Base-by-base conservation (phyloP, 2,797 vertebrate genomes). In the Cyclura pinguis region DNA sequence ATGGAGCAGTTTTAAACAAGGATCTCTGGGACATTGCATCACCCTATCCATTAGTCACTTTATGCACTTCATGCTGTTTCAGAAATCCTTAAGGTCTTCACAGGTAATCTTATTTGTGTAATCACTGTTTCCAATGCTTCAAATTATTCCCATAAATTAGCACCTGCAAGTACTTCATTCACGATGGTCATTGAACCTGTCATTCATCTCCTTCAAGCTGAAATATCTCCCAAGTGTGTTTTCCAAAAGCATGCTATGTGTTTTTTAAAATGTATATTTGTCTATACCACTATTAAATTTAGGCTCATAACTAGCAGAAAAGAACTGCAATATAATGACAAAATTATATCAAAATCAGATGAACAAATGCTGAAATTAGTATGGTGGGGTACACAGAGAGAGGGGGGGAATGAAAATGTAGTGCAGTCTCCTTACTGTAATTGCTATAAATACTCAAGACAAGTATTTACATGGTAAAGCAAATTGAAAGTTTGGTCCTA, bases 1-100 rank as follows among this genome's bases (percentile, higher is more conserved):
- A 87, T 92, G 6, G 47, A 52, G 7, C 20, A 76, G 27, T 82
- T 88, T 88, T 77, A 89, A 93, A 84, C n/a, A 86, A 88, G 7
- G 13, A 78, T 76, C 12, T 91, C 32, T 77, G 1, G 1, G 50
- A 1, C 0, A 0, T 47, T 89, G 20, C 85, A 2, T 1, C 0
- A 67, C 0, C 86, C 2, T 27, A 89, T 27, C 69, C 12, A 62
- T 88, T 84, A 86, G 22, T 20, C 2, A 73, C 6, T 88, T 47
- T 62, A 0, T 62, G 4, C 20, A 89, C 87, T 90, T 91, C 35
- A 74, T 72, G 12, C 20, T 87, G 22, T 80, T 91, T 1, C 9
- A 32, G 59, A 81, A 88, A 82, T 57, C 27, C 29, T n/a, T 22
- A 4, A 38, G 9, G 2, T 77, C 10, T 85, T 18, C 3, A 6